Conservation (phyloP, 2,888 invertebrate genomes). For the Busseola fusca region DNA sequence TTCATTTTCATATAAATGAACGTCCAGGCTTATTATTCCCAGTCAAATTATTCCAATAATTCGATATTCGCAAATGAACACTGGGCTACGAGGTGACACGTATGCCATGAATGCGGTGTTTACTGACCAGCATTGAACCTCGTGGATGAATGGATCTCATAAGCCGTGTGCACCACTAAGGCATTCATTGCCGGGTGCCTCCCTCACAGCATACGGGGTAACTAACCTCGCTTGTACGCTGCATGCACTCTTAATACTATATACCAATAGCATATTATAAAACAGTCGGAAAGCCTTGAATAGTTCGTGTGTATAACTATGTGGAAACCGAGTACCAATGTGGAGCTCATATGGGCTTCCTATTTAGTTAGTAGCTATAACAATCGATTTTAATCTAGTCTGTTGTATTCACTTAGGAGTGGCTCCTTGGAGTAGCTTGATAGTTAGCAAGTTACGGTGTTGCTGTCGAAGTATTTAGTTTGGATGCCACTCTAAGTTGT, state of each 20-base stretch:
- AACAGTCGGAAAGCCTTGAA: slow-evolving; percentile 36
- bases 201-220: slow-evolving; percentile 72
- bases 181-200: slow-evolving; percentile 80
- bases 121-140: slow-evolving; percentile 79
- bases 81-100: slow-evolving; percentile 84
- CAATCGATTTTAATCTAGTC: slow-evolving; percentile 16
- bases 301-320: slow-evolving; percentile 51
- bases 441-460: slow-evolving; percentile 18
- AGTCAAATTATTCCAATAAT: slow-evolving; percentile 40
- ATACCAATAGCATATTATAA: slow-evolving; percentile 40
- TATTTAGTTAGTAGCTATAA: slow-evolving; percentile 8
- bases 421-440: slow-evolving; percentile 9
- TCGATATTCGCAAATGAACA: slow-evolving; percentile 62
- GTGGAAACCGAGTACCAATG: slow-evolving; percentile 38
- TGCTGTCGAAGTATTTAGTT: slow-evolving; percentile 32
- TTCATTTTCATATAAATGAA: slow-evolving; percentile 32
- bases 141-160: slow-evolving; percentile 76
- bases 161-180: slow-evolving; percentile 78
- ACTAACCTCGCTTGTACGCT: slow-evolving; percentile 78
- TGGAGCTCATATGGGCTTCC: slow-evolving; percentile 32
- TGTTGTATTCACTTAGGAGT: slow-evolving; percentile 18
- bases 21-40: slow-evolving; percentile 13
- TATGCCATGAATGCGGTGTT: slow-evolving; percentile 79
- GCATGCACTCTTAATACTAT: slow-evolving; percentile 52
- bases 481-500: slow-evolving; percentile 17